Base-by-base conservation (phyloP, 2,888 invertebrate genomes). In the Papilio protenor region DNA sequence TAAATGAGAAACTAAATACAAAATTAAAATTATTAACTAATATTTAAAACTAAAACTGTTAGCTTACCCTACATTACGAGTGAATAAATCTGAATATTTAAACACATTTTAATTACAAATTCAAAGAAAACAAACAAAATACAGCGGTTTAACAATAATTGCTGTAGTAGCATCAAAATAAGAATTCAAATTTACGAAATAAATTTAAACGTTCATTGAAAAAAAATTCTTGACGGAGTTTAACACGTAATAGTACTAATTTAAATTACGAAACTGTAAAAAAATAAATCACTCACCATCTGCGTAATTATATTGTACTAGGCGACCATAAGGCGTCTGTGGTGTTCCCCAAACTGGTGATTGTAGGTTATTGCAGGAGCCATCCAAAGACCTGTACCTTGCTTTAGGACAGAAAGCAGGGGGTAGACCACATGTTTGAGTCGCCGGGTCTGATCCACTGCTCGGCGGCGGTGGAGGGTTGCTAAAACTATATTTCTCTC, bases 281-380 rank as follows among this genome's bases (percentile, higher is more conserved):
- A 2, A 18, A 27, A 23, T 18, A 45, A 45, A 66, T 1, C 55
- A 84, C 94, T 90, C 89, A 97, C 97, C 96, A 87, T 97, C 97
- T 73, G 95, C 96, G 87, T 97, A 97, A 81, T 95, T 96, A 33
- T 96, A 95, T 0, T 96, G 95, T 23, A 96, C 84, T 49, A 97
- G 89, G 81, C 97, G 93, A 64, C 95, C 95, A 81, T 97, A 97
- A 0, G 96, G 96, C 0, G 96, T 96, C 84, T 97, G 96, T 0
- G 98, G 96, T 74, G 96, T 95, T 18, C 99, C 99, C 96, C 97
- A 96, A 11, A 96, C 95, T 0, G 99, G 98, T 82, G 97, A 96
- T 79, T 96, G 94, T 73, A 97, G 91, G 90, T 99, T 99, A 90
- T 99, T 99, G 89, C 99, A 99, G 1, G 98, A 96, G 0, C 99